A percentile compares a stretch with the other conserved stretches of the same genome.
These are phyloP conservation scores for Notarius quadriscutis DNA, from an alignment of 2,113 vertebrate genomes.

Conservation along the genomic window DNA sequence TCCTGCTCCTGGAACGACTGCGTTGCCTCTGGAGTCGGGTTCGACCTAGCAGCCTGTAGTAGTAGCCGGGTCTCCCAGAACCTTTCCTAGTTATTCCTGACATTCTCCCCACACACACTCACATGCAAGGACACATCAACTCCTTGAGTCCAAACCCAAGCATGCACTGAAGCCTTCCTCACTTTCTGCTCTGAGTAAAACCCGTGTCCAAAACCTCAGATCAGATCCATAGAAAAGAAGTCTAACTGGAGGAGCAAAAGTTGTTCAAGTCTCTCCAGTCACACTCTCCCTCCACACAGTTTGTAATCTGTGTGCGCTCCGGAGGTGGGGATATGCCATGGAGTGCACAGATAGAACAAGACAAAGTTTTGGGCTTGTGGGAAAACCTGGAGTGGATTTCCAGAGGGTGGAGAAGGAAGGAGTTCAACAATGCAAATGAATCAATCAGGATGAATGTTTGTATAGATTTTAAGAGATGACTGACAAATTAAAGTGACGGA, in stretches of 20 bases:
- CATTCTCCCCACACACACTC: slow-evolving; percentile 69
- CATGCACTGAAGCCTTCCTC: background rate
- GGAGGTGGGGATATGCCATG: slow-evolving; percentile 52
- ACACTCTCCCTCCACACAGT: slow-evolving; percentile 22
- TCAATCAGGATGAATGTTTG: background rate
- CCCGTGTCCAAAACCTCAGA: slow-evolving; percentile 18
- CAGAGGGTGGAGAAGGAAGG: background rate
- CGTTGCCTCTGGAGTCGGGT: slow-evolving; percentile 92
- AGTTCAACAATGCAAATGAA: background rate
- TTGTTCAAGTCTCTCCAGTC: slow-evolving; percentile 30
- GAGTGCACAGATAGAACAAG: slow-evolving; percentile 34
- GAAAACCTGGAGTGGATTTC: slow-evolving; percentile 49
- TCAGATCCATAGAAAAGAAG: slow-evolving; percentile 33
- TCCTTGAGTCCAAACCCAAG: background rate
- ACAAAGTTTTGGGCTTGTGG: slow-evolving; percentile 49
- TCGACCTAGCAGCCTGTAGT: slow-evolving; percentile 92
- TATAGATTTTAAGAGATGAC: background rate
- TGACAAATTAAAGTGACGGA: background rate
- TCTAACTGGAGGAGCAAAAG: slow-evolving; percentile 33
- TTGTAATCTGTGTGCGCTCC: slow-evolving; percentile 24
- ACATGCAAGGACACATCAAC: slow-evolving; percentile 13
- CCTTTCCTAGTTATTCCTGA: slow-evolving; percentile 88
- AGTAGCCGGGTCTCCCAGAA: slow-evolving; percentile 89
- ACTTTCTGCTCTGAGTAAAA: background rate
- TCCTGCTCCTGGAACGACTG: slow-evolving; percentile 92